Percentiles rank a stretch among this genome's conserved stretches.
Conservation (phyloP, 2,797 vertebrate genomes). For the Pangasius macronema region DNA sequence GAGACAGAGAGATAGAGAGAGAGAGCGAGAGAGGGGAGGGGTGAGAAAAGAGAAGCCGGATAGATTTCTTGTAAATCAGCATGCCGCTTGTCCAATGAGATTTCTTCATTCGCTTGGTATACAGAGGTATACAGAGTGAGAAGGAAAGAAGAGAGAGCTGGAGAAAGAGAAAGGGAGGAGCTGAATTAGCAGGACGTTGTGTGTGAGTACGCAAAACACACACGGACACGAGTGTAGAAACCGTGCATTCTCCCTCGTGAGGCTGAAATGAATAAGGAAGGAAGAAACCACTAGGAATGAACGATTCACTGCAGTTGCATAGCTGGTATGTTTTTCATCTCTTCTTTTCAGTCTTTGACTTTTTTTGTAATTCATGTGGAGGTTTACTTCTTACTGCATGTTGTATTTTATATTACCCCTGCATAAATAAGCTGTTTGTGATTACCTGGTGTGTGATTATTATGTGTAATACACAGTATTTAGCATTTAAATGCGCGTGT, state of each 20-base stretch:
- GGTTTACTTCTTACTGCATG: slow-evolving; percentile 47
- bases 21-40: slow-evolving; percentile 31
- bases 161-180: slow-evolving; percentile 45
- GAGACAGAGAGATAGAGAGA: slow-evolving; percentile 12
- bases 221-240: background rate
- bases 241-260: background rate
- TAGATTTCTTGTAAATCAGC: slow-evolving; percentile 82
- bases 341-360: slow-evolving; percentile 40
- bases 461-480: background rate
- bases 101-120: slow-evolving; percentile 57
- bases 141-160: slow-evolving; percentile 47
- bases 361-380: slow-evolving; percentile 41
- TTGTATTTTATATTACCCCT: slow-evolving; percentile 13
- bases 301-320: slow-evolving; percentile 36
- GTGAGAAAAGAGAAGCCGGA: slow-evolving; percentile 70
- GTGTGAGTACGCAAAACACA: slow-evolving; percentile 38
- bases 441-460: background rate
- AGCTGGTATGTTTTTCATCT: slow-evolving; percentile 58
- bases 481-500: background rate
- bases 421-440: background rate
- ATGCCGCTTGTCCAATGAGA: slow-evolving; percentile 64
- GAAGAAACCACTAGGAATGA: slow-evolving; percentile 23
- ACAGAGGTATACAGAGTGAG: slow-evolving; percentile 48
- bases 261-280: slow-evolving; percentile 1
- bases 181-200: slow-evolving; percentile 50